Base-by-base conservation (phyloP, 2,888 invertebrate genomes). In the Oeneis ivallda region DNA sequence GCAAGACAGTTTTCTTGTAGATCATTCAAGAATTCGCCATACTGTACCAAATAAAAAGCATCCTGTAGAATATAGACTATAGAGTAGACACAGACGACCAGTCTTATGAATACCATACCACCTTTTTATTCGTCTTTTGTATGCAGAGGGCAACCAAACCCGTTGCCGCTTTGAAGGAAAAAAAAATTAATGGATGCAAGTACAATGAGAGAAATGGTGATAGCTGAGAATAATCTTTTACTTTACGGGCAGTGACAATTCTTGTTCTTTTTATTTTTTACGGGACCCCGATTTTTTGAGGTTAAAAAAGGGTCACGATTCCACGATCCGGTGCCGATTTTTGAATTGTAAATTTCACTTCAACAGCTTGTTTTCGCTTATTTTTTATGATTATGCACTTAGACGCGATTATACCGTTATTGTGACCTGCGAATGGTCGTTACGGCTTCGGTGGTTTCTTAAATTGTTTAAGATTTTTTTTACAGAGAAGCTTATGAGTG, bases 171-270 rank as follows among this genome's bases (percentile, higher is more conserved):
- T 74, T 79, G 80, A 85, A 83, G 81, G 8, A 50, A 52, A 75
- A 78, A 37, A 80, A 85, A 84, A 84, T 88, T 89, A 90, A 90
- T 91, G 89, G 86, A 81, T 81, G 82, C 84, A 82, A 81, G 79
- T 81, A 90, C 89, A 91, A 91, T 87, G 75, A 79, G 83, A 85
- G 91, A 90, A 89, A 91, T 92, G 89, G 87, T 91, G 88, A 91
- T 91, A 89, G 91, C 91, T 86, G 90, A 87, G 89, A 89, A 87
- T 84, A 85, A 87, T 89, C 88, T 91, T 85, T 79, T 83, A 80
- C 81, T 85, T 79, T 83, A 80, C 81, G 79, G 79, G 79, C 83
- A 78, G 79, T 76, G 83, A 82, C 83, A 77, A 83, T 84, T 81
- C 83, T 79, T 77, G 83, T 81, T 80, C 82, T 82, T 84, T 84